A percentile compares a stretch with the other conserved stretches of the same genome.
These are phyloP conservation scores for Pristionchus maxplancki DNA, from an alignment of 2,888 invertebrate species.

Conservation along the genomic window DNA sequence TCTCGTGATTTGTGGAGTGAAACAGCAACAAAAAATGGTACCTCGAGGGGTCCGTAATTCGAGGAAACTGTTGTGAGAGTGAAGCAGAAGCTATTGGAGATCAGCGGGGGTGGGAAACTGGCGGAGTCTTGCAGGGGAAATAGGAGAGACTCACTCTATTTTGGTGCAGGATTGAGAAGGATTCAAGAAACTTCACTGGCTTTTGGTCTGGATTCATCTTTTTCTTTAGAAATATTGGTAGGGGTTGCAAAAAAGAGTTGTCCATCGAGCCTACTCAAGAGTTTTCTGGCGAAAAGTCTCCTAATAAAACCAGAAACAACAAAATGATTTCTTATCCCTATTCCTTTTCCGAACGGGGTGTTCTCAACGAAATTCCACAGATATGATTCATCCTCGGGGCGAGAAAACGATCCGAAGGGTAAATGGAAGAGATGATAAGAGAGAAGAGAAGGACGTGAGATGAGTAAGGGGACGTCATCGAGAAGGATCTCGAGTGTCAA, in stretches of 20 bases:
- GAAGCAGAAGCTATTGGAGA: background rate
- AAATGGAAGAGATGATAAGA: conserved; percentile 17
- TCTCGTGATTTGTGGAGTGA: background rate
- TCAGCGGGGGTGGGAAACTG: conserved; percentile 13
- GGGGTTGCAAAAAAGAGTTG: too few relatives aligned
- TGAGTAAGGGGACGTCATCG: conserved; percentile 24
- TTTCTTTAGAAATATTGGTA: too few relatives aligned
- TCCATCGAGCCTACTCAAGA: too few relatives aligned
- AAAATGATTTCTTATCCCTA: background rate
- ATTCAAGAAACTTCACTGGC: background rate
- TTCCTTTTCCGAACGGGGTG: background rate
- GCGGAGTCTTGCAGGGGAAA: background rate
- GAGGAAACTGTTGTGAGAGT: conserved; percentile 23
- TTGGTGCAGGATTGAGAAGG: background rate
- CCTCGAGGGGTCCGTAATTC: background rate
- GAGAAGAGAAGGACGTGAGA: conserved; percentile 3
- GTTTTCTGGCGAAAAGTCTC: too few relatives aligned
- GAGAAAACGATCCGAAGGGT: conserved; percentile 4
- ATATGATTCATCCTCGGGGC: background rate
- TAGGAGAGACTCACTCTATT: background rate
- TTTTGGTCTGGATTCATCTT: too few relatives aligned
- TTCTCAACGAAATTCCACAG: background rate
- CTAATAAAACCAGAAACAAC: too few relatives aligned
- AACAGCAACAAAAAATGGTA: background rate
- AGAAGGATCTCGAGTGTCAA: background rate